Conservation (phyloP, 1,140 invertebrate genomes). For the Gonioctena quinquepunctata region DNA sequence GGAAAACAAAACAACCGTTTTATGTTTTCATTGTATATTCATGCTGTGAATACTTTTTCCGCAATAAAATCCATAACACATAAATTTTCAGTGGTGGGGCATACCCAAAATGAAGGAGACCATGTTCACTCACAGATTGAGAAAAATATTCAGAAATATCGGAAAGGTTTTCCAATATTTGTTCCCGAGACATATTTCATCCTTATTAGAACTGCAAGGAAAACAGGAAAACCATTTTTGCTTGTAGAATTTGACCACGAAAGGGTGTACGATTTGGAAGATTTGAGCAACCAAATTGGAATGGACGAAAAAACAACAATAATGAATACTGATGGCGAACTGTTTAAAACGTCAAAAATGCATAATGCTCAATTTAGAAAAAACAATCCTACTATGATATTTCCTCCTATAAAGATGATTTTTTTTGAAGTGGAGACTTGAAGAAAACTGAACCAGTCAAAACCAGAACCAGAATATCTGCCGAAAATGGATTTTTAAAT, state of each 20-base stretch:
- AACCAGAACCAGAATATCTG: not conserved
- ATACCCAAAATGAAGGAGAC: too few species aligned
- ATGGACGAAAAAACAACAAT: not conserved
- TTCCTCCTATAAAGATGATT: not conserved
- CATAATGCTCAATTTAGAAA: not conserved
- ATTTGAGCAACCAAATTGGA: not conserved
- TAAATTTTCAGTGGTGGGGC: too few species aligned
- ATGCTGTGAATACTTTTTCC: not conserved
- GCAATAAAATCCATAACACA: slow-evolving; percentile 12
- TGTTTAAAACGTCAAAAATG: not conserved
- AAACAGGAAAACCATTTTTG: not conserved
- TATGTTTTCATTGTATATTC: slow-evolving; percentile 4
- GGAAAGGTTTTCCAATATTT: not conserved
- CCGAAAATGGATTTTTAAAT: not conserved
- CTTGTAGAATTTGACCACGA: not conserved
- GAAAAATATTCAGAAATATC: not conserved
- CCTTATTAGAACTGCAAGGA: not conserved
- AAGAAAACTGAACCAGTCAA: not conserved
- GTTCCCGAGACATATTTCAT: not conserved
- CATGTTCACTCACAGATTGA: too few species aligned
- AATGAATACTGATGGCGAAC: not conserved
- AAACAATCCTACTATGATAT: not conserved
- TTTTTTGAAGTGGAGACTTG: not conserved
- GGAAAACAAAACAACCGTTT: not conserved
- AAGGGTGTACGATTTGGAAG: not conserved